Evolutionary conservation across 2,797 vertebrate species (phyloP).

Genomic region (Cuculus canorus): DNA sequence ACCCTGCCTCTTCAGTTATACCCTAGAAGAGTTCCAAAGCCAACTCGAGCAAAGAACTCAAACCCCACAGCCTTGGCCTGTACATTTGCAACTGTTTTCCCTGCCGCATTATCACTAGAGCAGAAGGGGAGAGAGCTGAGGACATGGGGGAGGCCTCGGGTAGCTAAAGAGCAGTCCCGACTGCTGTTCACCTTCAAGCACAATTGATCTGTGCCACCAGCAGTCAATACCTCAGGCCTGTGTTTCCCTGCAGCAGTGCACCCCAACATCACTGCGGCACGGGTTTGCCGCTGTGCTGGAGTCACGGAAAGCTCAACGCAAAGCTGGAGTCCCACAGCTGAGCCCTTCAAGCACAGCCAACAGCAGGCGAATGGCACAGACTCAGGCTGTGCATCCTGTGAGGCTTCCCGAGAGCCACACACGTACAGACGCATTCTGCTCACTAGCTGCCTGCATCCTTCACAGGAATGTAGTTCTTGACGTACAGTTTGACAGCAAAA

Average conservation of each 20-base stretch:
- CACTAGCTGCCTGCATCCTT: background rate
- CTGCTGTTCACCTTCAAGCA: background rate
- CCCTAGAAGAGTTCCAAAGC: background rate
- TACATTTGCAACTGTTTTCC: background rate
- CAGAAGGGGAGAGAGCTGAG: background rate
- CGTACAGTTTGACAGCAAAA: slow-evolving; percentile 19
- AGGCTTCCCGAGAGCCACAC: background rate
- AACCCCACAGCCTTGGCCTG: background rate
- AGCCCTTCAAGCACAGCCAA: background rate
- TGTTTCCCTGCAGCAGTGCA: background rate
- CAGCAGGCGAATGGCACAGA: background rate
- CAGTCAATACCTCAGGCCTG: background rate
- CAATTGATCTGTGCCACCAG: background rate
- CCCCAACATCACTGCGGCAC: background rate
- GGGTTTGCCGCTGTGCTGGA: fast-evolving
- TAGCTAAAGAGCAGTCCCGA: background rate
- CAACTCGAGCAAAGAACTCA: background rate
- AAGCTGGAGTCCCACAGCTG: background rate
- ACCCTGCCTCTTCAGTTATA: background rate
- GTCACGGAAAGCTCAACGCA: background rate
- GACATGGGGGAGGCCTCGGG: fast-evolving
- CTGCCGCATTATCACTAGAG: background rate
- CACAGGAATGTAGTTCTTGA: background rate
- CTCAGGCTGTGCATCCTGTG: background rate
- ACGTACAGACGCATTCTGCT: background rate